Conservation (phyloP, 2,113 vertebrate species). For the Terrapene triunguis region DNA sequence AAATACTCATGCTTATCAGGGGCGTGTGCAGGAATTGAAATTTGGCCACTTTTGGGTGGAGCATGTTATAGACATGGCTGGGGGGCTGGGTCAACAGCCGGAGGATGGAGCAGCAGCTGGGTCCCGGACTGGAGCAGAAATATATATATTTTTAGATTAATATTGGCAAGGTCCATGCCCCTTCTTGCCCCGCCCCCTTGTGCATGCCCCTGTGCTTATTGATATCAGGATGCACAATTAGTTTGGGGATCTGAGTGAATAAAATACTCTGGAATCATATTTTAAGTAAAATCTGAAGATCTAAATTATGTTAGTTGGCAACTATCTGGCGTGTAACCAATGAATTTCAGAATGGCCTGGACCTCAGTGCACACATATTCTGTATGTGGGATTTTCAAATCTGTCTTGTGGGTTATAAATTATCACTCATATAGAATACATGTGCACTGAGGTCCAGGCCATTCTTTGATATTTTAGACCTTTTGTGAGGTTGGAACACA, state of each 20-base stretch:
- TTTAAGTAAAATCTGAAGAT: neutral
- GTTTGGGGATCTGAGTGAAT: neutral
- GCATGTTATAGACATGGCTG: no score
- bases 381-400: neutral
- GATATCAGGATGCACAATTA: neutral
- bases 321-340: neutral
- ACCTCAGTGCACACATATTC: neutral
- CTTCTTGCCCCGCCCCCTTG: no score
- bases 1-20: neutral
- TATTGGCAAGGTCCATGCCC: no score
- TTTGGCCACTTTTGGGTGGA: no score
- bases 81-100: no score
- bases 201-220: neutral
- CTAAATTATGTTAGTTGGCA: neutral
- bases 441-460: neutral
- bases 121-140: no score
- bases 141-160: no score
- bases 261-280: neutral
- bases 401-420: neutral
- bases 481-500: neutral
- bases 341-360: neutral
- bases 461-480: constrained; percentile 33
- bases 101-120: no score
- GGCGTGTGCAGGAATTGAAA: no score
- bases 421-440: neutral